A percentile compares a stretch with the other conserved stretches of the same genome.
These are phyloP conservation scores for Cremastinae sp. DNA, from an alignment of 2,888 invertebrate genomes.

Conservation along the genomic window DNA sequence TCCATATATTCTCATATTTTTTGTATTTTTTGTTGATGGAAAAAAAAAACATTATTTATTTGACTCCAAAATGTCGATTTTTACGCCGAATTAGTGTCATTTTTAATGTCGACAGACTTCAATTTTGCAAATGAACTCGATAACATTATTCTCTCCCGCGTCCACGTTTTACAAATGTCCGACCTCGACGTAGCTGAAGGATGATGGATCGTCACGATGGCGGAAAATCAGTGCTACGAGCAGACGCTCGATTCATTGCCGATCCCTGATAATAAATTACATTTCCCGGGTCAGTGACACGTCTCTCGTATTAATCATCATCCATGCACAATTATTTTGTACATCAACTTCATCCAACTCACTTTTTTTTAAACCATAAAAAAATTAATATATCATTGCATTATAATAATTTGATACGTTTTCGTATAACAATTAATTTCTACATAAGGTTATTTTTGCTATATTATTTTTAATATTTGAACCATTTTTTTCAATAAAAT, in stretches of 20 bases:
- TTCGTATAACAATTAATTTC: no score
- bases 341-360: not conserved
- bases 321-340: not conserved
- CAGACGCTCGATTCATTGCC: conserved; percentile 7
- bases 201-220: conserved; percentile 39
- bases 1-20: no score
- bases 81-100: no score
- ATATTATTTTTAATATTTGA: no score
- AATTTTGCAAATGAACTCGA: not conserved
- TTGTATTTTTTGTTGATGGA: no score
- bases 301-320: conserved; percentile 29
- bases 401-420: no score
- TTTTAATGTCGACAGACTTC: no score
- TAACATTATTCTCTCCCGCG: conserved; percentile 16
- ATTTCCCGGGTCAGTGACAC: conserved; percentile 20
- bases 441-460: no score
- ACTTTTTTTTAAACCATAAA: not conserved
- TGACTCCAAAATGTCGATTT: no score
- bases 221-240: conserved; percentile 23
- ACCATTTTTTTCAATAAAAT: no score
- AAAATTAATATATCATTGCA: no score
- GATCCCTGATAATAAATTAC: conserved; percentile 46
- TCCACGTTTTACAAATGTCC: conserved; percentile 28
- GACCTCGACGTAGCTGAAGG: conserved; percentile 11
- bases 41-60: no score